Conservation (phyloP, 2,797 vertebrate species). For the Semotilus atromaculatus region DNA sequence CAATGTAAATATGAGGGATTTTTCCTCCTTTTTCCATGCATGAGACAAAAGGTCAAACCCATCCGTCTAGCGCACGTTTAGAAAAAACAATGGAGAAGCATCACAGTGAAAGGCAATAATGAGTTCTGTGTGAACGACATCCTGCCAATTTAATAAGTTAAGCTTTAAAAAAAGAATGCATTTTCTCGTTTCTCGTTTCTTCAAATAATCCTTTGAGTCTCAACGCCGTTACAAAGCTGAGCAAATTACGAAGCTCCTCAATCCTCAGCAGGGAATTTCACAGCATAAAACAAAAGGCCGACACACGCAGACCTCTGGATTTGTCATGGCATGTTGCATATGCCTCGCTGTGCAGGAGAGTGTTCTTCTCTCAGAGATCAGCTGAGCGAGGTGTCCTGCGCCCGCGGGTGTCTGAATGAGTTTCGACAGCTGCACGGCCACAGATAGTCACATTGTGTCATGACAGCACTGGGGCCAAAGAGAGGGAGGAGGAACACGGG, state of each 20-base stretch:
- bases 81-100: neutral
- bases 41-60: neutral
- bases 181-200: neutral
- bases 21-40: neutral
- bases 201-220: neutral
- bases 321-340: constrained; percentile 51
- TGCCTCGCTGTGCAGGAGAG: constrained; percentile 49
- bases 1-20: neutral
- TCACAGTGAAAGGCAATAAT: neutral
- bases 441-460: constrained; percentile 73
- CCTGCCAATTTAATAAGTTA: neutral
- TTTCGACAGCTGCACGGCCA: constrained; percentile 74
- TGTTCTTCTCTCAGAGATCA: constrained; percentile 50
- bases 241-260: neutral
- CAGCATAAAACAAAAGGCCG: constrained; percentile 36
- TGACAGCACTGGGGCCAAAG: constrained; percentile 65
- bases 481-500: constrained; percentile 48
- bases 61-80: accelerated
- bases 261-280: constrained; percentile 8
- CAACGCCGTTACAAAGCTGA: neutral
- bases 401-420: constrained; percentile 69
- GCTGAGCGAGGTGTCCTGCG: constrained; percentile 64
- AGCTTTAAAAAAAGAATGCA: too few species aligned
- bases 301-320: constrained; percentile 45
- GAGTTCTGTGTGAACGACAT: neutral